Evolutionary conservation across 37 sponge, comb jelly and placozoan genomes (phyloP).

Genomic region (Hexactinellida sp.): DNA sequence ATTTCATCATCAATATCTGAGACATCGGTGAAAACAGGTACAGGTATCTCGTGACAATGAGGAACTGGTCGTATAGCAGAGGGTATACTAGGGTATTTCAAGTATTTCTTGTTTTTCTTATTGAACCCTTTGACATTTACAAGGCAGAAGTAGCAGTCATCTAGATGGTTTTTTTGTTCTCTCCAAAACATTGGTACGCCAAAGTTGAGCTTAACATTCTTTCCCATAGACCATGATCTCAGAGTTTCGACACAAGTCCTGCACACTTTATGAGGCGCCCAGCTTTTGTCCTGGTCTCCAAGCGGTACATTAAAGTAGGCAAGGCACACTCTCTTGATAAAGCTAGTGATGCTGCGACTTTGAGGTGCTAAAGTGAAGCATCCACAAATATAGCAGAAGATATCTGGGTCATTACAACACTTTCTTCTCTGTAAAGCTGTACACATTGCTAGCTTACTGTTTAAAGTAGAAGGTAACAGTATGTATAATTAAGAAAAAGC

Average conservation of each 20-base stretch:
- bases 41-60: background rate
- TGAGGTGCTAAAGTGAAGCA: background rate
- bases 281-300: background rate
- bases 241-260: background rate
- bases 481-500: too few species aligned
- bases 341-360: background rate
- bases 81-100: background rate
- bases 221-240: background rate
- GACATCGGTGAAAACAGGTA: background rate
- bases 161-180: background rate
- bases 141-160: background rate
- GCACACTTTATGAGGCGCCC: background rate
- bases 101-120: background rate
- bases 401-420: background rate
- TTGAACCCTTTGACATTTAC: background rate
- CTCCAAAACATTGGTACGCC: background rate
- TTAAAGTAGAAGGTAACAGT: background rate
- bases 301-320: background rate
- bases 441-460: background rate
- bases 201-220: background rate
- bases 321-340: background rate
- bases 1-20: slow-evolving; percentile 1
- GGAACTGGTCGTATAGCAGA: background rate
- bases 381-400: background rate
- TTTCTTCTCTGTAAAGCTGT: background rate